A percentile compares a stretch with the other conserved stretches of the same genome.
phyloP scores from a whole-genome alignment of 2,797 vertebrate species.

The Manis pentadactyla region DNA sequence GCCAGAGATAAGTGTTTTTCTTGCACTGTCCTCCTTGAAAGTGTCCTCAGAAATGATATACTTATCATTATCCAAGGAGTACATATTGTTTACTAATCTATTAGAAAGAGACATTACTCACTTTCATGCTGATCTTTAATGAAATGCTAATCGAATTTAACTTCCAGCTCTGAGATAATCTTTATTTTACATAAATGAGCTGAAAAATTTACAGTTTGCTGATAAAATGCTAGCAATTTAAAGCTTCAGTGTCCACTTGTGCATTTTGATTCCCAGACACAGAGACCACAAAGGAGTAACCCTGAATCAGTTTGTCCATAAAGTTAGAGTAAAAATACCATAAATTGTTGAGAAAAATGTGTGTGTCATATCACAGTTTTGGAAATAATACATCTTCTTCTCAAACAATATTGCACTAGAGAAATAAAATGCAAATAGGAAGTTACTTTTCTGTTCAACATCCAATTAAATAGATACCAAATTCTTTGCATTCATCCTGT shows the following conservation, averaged over 20 bases:
- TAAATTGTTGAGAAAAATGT: background rate
- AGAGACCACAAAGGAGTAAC: background rate
- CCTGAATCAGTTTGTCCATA: background rate
- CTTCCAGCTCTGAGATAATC: slow-evolving; percentile 15
- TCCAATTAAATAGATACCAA: background rate
- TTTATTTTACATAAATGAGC: slow-evolving; percentile 50
- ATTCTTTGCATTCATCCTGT: background rate
- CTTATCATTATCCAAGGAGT: slow-evolving; percentile 66
- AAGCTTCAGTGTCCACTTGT: background rate
- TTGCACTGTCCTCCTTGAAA: slow-evolving; percentile 70
- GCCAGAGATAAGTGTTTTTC: slow-evolving; percentile 28
- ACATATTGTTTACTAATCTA: slow-evolving; percentile 76
- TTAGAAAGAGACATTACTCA: slow-evolving; percentile 71
- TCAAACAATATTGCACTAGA: background rate
- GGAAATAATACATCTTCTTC: background rate
- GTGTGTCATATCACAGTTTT: background rate
- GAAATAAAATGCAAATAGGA: background rate
- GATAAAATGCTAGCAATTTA: background rate
- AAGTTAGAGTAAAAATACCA: background rate
- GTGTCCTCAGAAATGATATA: slow-evolving; percentile 73
- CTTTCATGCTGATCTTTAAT: slow-evolving; percentile 68
- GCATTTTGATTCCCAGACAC: background rate
- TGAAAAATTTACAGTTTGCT: slow-evolving; percentile 29
- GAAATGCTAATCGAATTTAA: slow-evolving; percentile 65
- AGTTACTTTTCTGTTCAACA: background rate